These are phyloP conservation scores for Zaprionus ghesquierei DNA, from an alignment of 1,140 invertebrate genomes.

Conservation along the genomic window DNA sequence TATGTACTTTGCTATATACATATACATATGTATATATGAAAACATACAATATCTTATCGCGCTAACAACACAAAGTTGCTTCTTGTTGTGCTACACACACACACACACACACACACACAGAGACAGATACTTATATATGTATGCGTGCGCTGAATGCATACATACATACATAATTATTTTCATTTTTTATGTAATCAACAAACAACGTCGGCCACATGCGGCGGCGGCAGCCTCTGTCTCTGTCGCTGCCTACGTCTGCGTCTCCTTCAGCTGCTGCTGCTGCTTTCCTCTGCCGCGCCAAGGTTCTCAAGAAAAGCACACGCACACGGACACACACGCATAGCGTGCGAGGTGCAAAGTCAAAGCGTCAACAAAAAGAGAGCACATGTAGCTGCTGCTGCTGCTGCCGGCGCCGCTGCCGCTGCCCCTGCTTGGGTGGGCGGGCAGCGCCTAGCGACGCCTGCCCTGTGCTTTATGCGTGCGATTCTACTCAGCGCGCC, in stretches of 20 bases:
- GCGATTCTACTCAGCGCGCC: too few relatives aligned
- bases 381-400: slow-evolving; percentile 17
- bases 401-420: not conserved
- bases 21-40: not conserved
- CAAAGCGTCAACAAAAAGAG: slow-evolving; percentile 35
- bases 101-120: too few relatives aligned
- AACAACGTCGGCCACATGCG: slow-evolving; percentile 54
- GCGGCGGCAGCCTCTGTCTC: slow-evolving; percentile 13
- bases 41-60: slow-evolving; percentile 61
- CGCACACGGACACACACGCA: slow-evolving; percentile 13
- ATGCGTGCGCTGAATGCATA: slow-evolving; percentile 34
- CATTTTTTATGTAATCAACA: slow-evolving; percentile 77
- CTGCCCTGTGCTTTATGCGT: slow-evolving; percentile 2
- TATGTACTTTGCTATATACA: not conserved
- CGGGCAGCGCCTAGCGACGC: not conserved
- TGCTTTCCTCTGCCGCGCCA: slow-evolving; percentile 27
- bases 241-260: slow-evolving; percentile 22
- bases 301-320: slow-evolving; percentile 59
- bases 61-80: slow-evolving; percentile 45
- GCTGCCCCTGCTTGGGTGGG: slow-evolving; percentile 21
- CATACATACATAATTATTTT: slow-evolving; percentile 71
- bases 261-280: not conserved
- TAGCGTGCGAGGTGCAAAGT: slow-evolving; percentile 39
- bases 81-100: slow-evolving; percentile 7
- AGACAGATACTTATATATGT: not conserved